Evolutionary conservation across 2,797 vertebrate genomes (phyloP).

Genomic region (Pseudochirops corinnae): DNA sequence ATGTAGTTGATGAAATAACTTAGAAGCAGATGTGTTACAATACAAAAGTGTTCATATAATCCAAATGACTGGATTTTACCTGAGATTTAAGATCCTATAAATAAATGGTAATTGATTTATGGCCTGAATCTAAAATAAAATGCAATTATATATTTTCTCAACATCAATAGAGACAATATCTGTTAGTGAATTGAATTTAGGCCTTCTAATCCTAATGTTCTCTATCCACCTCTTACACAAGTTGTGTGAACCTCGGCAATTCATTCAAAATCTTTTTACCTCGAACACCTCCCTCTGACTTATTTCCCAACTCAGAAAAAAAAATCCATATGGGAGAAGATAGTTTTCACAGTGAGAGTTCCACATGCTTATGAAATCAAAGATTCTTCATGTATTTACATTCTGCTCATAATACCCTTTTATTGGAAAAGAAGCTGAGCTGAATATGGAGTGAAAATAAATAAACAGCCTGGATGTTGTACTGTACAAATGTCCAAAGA

Average conservation of each 20-base stretch:
- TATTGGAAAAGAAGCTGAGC: not conserved
- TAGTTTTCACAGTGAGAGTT: not conserved
- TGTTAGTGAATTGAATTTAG: not conserved
- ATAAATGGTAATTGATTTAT: not conserved
- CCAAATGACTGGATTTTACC: not conserved
- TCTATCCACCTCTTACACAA: not conserved
- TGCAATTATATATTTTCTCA: not conserved
- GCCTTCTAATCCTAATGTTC: not conserved
- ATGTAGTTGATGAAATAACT: not conserved
- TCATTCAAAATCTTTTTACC: not conserved
- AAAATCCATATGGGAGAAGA: not conserved
- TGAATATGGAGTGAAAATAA: not conserved
- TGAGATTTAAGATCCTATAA: no score
- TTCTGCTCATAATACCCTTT: not conserved
- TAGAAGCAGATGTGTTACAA: not conserved
- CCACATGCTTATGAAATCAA: not conserved
- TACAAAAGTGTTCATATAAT: not conserved
- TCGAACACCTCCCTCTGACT: not conserved
- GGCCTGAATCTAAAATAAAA: not conserved
- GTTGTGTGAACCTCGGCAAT: not conserved
- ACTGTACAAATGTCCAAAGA: not conserved
- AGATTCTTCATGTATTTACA: not conserved
- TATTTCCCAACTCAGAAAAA: not conserved
- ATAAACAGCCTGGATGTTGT: not conserved
- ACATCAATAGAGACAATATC: not conserved